These are phyloP conservation scores for Hippocampus barbouri DNA, from an alignment of 2,113 vertebrate species.

Conservation along the genomic window DNA sequence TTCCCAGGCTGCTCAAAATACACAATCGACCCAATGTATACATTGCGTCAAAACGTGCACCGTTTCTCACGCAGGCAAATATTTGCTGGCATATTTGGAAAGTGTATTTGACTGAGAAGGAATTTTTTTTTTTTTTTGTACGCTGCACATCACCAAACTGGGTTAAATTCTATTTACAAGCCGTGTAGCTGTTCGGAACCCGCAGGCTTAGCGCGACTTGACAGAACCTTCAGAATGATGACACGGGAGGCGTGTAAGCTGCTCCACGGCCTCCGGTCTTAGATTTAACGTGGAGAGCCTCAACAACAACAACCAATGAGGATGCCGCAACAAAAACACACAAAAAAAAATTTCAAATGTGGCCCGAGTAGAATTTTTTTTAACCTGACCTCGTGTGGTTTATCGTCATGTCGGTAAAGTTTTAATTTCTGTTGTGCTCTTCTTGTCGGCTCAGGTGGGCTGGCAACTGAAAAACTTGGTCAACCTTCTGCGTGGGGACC, in stretches of 20 bases:
- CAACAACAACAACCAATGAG: slow-evolving; percentile 6
- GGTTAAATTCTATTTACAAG: slow-evolving; percentile 49
- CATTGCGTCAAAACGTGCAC: slow-evolving; percentile 6
- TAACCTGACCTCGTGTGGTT: too few relatives aligned
- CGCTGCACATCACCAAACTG: slow-evolving; percentile 47
- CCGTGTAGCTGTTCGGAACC: slow-evolving; percentile 31
- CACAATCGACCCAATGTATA: slow-evolving; percentile 5
- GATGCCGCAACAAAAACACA: background rate
- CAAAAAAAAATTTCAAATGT: background rate
- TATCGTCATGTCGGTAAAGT: too few relatives aligned
- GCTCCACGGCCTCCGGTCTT: slow-evolving; percentile 21
- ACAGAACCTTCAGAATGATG: slow-evolving; percentile 12
- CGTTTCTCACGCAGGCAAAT: slow-evolving; percentile 27
- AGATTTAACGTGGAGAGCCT: slow-evolving; percentile 8
- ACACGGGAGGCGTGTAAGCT: slow-evolving; percentile 22
- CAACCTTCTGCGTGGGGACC: slow-evolving; percentile 73
- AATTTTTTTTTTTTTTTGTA: slow-evolving; percentile 19
- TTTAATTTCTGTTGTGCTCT: background rate
- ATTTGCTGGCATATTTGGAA: slow-evolving; percentile 55
- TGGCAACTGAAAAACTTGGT: slow-evolving; percentile 79
- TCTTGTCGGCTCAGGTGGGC: slow-evolving; percentile 65
- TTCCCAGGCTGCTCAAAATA: slow-evolving; percentile 28
- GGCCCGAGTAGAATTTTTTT: background rate
- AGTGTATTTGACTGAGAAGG: slow-evolving; percentile 29
- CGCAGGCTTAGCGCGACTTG: slow-evolving; percentile 17